Evolutionary conservation across 2,888 invertebrate species (phyloP).

Genomic region (Cheilosia soror): DNA sequence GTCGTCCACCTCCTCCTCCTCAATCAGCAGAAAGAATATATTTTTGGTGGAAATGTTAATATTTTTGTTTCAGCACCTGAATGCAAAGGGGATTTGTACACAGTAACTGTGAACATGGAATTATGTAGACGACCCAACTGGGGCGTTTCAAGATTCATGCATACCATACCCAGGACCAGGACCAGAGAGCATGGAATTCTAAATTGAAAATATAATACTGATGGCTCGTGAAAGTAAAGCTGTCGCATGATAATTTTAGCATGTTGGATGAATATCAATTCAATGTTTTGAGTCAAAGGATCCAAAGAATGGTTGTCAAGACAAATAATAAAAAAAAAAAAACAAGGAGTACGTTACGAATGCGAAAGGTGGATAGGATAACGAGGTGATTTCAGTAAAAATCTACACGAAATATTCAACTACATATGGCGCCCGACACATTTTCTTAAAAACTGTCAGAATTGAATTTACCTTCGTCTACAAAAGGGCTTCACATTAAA

Average conservation of each 20-base stretch:
- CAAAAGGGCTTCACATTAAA: too few relatives aligned
- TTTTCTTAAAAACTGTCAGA: too few relatives aligned
- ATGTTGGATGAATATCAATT: constrained; percentile 39
- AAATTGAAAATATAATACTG: constrained; percentile 40
- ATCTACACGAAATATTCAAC: too few relatives aligned
- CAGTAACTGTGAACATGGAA: constrained; percentile 30
- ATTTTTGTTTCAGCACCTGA: constrained; percentile 42
- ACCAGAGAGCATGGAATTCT: constrained; percentile 9
- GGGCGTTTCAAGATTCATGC: background rate
- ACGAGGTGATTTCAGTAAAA: too few relatives aligned
- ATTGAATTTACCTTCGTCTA: too few relatives aligned
- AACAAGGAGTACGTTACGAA: background rate
- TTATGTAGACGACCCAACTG: constrained; percentile 32
- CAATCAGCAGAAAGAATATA: background rate
- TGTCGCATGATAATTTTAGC: background rate
- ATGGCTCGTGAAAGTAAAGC: constrained; percentile 15
- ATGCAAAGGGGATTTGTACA: constrained; percentile 3
- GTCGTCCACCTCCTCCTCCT: background rate
- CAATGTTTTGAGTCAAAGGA: constrained; percentile 2
- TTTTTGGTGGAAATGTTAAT: constrained; percentile 45
- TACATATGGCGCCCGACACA: too few relatives aligned
- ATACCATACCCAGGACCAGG: constrained; percentile 4
- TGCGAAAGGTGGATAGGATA: too few relatives aligned
- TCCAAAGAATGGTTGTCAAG: background rate
- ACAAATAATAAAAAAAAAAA: background rate